Base-by-base conservation (phyloP, 2,888 invertebrate genomes). In the Agriopis leucophaearia region DNA sequence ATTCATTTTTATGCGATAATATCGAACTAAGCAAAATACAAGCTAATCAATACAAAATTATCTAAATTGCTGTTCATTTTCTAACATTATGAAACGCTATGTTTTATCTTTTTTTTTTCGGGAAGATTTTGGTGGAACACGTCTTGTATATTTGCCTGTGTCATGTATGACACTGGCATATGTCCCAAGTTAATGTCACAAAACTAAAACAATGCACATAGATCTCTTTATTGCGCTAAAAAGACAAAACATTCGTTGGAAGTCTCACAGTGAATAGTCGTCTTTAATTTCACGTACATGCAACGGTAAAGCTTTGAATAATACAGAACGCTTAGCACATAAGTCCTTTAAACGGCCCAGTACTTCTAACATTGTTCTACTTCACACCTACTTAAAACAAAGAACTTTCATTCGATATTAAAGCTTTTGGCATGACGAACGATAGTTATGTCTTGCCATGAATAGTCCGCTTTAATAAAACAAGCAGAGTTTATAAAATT, bases 271-370 rank as follows among this genome's bases (percentile, higher is more conserved):
- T 58, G 64, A 70, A 74, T 64, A 45, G 55, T 56, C 51, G 42
- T 48, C 61, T 55, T 74, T 71, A 70, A 71, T 70, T 71, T 67
- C 62, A 50, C 69, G 63, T 64, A 59, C 66, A 69, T 65, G 45
- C 65, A 48, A 44, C 64, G 64, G 51, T 63, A 54, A 56, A 72
- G 62, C 71, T 71, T 72, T 76, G 76, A 78, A 80, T 79, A 77
- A 80, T 77, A 78, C 74, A 80, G 67, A 63, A 69, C 76, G 74
- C 71, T 75, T 74, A 75, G 73, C 71, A 75, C 75, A 77, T 78
- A 79, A 78, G 74, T 77, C 71, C 73, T 73, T 75, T 76, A 75
- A 74, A 76, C 73, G 70, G 74, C 69, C 72, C 69, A 62, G 57
- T 62, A 67, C 44, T 64, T 67, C 65, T 64, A 56, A 67, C 72